Evolutionary conservation across 2,797 vertebrate species (phyloP).

Genomic region (Iguana delicatissima): DNA sequence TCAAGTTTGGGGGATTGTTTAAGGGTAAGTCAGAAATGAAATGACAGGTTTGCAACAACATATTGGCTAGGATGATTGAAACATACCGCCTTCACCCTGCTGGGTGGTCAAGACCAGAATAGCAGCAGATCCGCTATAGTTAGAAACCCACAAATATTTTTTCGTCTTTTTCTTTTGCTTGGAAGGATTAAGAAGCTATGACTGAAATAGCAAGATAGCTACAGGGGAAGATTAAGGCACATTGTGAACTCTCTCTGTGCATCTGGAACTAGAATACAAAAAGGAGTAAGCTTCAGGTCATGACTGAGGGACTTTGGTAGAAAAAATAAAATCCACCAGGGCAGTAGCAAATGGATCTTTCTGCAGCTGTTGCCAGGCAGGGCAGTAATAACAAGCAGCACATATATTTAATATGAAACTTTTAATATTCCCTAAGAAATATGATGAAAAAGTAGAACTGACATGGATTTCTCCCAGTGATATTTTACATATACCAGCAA

Average conservation of each 20-base stretch:
- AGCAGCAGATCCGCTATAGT: conserved; percentile 15
- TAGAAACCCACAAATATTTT: conserved; percentile 11
- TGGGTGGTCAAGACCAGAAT: conserved; percentile 40
- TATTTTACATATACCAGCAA: background rate
- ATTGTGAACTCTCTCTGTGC: background rate
- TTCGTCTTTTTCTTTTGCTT: background rate
- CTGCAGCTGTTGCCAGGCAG: conserved; percentile 19
- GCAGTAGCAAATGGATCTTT: background rate
- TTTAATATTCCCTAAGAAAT: background rate
- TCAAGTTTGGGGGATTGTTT: background rate
- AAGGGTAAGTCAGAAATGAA: conserved; percentile 29
- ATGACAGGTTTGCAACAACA: conserved; percentile 1
- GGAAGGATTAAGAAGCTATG: conserved; percentile 20
- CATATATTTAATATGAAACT: too few species aligned
- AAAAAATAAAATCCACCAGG: background rate
- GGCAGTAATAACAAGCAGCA: background rate
- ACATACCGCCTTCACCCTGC: background rate
- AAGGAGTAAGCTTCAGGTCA: background rate
- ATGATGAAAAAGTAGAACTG: background rate
- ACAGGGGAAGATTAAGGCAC: conserved; percentile 19
- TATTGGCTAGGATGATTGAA: conserved; percentile 4
- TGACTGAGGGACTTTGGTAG: background rate
- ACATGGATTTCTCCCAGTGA: conserved; percentile 6
- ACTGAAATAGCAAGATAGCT: conserved; percentile 16
- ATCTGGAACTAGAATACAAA: background rate